Conservation (phyloP, 2,888 invertebrate genomes). For the Phaonia tiefii region DNA sequence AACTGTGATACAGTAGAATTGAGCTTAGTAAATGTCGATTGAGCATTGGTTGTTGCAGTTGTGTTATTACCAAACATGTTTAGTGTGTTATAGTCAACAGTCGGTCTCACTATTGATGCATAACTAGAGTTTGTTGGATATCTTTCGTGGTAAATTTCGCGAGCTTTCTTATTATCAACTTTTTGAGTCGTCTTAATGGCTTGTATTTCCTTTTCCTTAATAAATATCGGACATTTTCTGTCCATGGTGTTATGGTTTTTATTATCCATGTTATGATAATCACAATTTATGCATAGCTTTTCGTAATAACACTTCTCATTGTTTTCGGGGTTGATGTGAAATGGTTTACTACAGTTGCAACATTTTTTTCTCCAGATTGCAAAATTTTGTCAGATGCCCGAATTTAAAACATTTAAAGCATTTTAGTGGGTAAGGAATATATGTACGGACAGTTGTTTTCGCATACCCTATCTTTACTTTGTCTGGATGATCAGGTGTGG, state of each 20-base stretch:
- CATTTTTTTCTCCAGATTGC: neutral
- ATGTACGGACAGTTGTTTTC: conserved; percentile 15
- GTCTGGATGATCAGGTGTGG: neutral
- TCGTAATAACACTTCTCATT: neutral
- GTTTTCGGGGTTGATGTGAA: conserved; percentile 13
- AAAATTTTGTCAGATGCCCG: conserved; percentile 1
- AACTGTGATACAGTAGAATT: no score
- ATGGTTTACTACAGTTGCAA: neutral
- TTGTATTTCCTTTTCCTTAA: conserved; percentile 38
- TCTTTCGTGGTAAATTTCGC: conserved; percentile 1
- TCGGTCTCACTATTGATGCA: neutral
- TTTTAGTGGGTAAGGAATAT: neutral
- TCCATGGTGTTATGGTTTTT: conserved; percentile 8
- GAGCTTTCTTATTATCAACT: conserved; percentile 15
- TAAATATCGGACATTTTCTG: conserved; percentile 29
- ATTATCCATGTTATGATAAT: neutral
- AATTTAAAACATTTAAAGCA: conserved; percentile 19
- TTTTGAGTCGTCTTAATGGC: conserved; percentile 22
- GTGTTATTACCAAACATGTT: neutral
- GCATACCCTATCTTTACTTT: neutral
- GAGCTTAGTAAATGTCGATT: neutral
- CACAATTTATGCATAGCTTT: conserved; percentile 30
- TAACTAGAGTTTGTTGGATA: neutral
- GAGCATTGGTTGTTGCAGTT: neutral
- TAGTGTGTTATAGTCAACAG: neutral